Percentiles rank a stretch among this genome's conserved stretches.
phyloP scores from a whole-genome alignment of 2,113 vertebrate species.

The Ctenodactylus gundi region DNA sequence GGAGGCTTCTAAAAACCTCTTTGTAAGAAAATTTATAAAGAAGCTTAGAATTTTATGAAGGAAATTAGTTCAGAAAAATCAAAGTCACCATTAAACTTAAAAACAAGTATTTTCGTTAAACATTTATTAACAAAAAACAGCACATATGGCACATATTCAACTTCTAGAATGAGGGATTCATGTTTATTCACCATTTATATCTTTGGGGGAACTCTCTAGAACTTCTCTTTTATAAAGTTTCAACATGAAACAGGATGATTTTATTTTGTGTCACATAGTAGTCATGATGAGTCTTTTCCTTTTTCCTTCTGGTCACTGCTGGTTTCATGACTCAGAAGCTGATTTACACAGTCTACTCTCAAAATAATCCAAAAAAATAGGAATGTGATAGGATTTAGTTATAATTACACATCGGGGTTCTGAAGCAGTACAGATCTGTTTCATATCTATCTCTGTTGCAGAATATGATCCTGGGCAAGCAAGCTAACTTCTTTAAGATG shows the following conservation, averaged over 20 bases:
- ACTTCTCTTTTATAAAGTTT: constrained; percentile 41
- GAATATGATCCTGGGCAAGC: background rate
- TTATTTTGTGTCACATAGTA: constrained; percentile 15
- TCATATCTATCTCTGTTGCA: background rate
- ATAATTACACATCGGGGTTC: background rate
- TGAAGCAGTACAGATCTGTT: background rate
- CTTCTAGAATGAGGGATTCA: constrained; percentile 40
- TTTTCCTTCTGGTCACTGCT: background rate
- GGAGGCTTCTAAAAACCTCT: constrained; percentile 27
- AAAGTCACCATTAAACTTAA: constrained; percentile 5
- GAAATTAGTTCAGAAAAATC: constrained; percentile 21
- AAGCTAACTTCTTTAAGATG: background rate
- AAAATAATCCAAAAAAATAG: background rate
- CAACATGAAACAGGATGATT: constrained; percentile 1
- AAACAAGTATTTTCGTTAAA: constrained; percentile 24
- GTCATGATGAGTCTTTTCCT: background rate
- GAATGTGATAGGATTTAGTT: background rate
- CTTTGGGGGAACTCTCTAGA: background rate
- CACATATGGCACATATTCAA: background rate
- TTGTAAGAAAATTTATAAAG: background rate
- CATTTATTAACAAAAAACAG: constrained; percentile 35
- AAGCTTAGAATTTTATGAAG: background rate
- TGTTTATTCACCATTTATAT: constrained; percentile 1
- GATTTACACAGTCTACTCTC: background rate
- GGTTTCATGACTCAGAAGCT: background rate